Percentiles rank a stretch among this genome's conserved stretches.
Conservation (phyloP, 2,797 vertebrate genomes). For the Ibycter americanus region DNA sequence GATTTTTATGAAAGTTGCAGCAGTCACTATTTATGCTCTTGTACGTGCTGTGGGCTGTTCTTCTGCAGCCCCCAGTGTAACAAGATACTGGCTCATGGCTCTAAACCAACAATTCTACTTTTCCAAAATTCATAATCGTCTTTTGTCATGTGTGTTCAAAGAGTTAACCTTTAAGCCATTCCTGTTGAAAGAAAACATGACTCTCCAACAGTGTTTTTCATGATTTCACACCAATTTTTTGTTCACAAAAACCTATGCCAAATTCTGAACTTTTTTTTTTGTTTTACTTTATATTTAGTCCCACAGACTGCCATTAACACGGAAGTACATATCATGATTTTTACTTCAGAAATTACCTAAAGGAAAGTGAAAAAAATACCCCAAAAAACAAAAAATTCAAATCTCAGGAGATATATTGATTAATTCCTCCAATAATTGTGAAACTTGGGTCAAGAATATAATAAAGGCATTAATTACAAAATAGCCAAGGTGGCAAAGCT, state of each 20-base stretch:
- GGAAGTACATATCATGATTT: fast-evolving
- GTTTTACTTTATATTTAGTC: neutral
- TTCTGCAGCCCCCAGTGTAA: neutral
- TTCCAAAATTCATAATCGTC: neutral
- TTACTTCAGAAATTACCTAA: neutral
- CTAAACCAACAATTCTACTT: neutral
- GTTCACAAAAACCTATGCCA: neutral
- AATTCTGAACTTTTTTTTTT: neutral
- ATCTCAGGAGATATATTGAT: neutral
- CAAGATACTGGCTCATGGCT: neutral
- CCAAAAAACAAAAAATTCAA: neutral
- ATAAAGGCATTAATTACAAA: conserved; percentile 15
- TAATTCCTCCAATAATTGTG: neutral
- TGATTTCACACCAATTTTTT: neutral
- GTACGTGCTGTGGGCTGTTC: neutral
- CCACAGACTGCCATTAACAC: neutral
- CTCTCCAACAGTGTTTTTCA: neutral
- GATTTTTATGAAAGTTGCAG: neutral
- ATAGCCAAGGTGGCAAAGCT: neutral
- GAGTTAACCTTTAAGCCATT: neutral
- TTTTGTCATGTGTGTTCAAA: neutral
- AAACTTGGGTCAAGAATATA: neutral
- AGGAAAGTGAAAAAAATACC: fast-evolving
- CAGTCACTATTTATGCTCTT: neutral
- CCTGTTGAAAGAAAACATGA: neutral